Conservation (phyloP, 2,113 vertebrate genomes). For the Chitala chitala region DNA sequence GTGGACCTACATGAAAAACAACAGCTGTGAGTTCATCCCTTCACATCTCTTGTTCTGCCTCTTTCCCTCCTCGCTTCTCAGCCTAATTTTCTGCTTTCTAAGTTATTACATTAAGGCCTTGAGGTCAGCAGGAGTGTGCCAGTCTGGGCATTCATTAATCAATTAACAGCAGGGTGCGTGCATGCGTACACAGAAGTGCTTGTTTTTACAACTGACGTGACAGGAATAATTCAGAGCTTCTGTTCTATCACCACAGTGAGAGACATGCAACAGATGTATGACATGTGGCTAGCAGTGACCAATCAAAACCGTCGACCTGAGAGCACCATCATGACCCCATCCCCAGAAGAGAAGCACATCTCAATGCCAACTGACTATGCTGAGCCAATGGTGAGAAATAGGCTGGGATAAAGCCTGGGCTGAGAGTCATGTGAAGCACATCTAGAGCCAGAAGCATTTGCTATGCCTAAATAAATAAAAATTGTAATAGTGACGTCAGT, state of each 20-base stretch:
- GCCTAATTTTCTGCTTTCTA: not conserved
- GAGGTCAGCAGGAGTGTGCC: too few relatives aligned
- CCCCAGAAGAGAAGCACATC: conserved; percentile 91
- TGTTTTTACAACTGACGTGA: not conserved
- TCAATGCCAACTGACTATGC: conserved; percentile 92
- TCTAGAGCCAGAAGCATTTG: too few relatives aligned
- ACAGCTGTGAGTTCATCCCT: conserved; percentile 73
- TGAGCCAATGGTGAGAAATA: conserved; percentile 78
- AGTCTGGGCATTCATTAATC: too few relatives aligned
- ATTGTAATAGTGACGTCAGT: too few relatives aligned
- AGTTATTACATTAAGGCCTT: not conserved
- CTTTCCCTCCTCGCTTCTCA: not conserved
- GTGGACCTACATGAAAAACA: conserved; percentile 97
- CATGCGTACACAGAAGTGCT: not conserved
- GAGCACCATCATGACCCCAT: conserved; percentile 67
- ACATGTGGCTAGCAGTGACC: conserved; percentile 94
- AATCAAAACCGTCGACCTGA: conserved; percentile 82
- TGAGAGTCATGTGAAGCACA: too few relatives aligned
- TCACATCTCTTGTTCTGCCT: too few relatives aligned
- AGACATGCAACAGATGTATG: conserved; percentile 97
- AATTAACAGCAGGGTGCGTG: not conserved
- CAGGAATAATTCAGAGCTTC: not conserved
- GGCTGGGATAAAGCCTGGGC: not conserved
- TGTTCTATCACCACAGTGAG: conserved; percentile 63
- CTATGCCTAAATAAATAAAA: too few relatives aligned